Percentiles rank a stretch among this genome's conserved stretches.
Evolutionary conservation across 1,140 invertebrate species (phyloP).

Genomic region (Drepana arcuata): DNA sequence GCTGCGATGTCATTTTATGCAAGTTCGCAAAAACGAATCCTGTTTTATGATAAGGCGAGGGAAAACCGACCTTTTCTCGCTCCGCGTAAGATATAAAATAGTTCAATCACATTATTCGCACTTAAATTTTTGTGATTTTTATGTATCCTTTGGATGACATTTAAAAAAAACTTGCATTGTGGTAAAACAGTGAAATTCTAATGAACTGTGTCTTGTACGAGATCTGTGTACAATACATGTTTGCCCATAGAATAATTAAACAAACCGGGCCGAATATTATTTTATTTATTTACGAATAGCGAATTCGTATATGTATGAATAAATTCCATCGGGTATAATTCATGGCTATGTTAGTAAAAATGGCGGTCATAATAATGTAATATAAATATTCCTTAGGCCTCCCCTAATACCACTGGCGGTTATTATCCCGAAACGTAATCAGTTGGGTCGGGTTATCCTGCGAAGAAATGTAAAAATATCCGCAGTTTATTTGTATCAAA

Average conservation of each 20-base stretch:
- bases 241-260: too few species aligned
- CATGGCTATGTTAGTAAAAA: constrained; percentile 4
- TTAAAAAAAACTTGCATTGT: too few species aligned
- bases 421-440: constrained; percentile 63
- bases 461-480: constrained; percentile 66
- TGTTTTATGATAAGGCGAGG: constrained; percentile 31
- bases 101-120: constrained; percentile 22
- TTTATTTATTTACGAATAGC: too few species aligned
- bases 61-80: constrained; percentile 39
- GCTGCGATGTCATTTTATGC: constrained; percentile 58
- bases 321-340: constrained; percentile 1
- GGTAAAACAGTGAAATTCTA: too few species aligned
- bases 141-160: constrained; percentile 47
- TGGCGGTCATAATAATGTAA: constrained; percentile 20
- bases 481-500: constrained; percentile 69
- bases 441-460: constrained; percentile 60
- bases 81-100: constrained; percentile 37
- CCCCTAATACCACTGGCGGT: constrained; percentile 32
- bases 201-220: too few species aligned
- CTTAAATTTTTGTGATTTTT: constrained; percentile 38
- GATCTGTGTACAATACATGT: too few species aligned
- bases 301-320: too few species aligned
- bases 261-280: too few species aligned
- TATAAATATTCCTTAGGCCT: constrained; percentile 33
- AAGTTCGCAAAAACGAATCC: constrained; percentile 64